phyloP scores from a whole-genome alignment of 1,140 invertebrate species.

The Euura saliciscinereae region DNA sequence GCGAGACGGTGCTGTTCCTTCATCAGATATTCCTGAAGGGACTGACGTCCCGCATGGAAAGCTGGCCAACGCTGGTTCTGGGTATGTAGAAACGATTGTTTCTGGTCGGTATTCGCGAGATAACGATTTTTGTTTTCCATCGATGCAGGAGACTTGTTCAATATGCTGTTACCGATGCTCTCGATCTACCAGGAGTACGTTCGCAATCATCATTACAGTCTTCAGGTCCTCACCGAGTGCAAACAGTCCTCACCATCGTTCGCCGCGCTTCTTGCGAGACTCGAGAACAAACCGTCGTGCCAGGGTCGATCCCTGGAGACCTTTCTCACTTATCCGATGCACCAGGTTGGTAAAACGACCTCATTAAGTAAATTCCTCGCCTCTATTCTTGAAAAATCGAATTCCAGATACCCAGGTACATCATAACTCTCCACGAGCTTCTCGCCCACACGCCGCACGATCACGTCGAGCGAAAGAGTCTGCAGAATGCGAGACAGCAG shows the following conservation, averaged over 20 bases:
- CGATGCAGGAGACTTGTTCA: constrained; percentile 84
- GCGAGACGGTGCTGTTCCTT: constrained; percentile 91
- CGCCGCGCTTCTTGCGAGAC: constrained; percentile 76
- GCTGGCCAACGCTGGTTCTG: constrained; percentile 89
- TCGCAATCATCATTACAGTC: constrained; percentile 90
- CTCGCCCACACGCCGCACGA: constrained; percentile 92
- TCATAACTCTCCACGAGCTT: constrained; percentile 89
- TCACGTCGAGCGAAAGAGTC: constrained; percentile 90
- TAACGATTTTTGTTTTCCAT: too few species aligned
- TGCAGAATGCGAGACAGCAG: constrained; percentile 88
- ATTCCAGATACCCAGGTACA: constrained; percentile 87
- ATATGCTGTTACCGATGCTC: constrained; percentile 92
- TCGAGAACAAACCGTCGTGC: constrained; percentile 87
- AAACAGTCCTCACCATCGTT: constrained; percentile 85
- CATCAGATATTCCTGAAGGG: constrained; percentile 96
- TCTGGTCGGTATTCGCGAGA: too few species aligned
- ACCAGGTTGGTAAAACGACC: constrained; percentile 72
- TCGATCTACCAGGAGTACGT: constrained; percentile 96
- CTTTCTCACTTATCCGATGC: constrained; percentile 94
- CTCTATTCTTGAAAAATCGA: neutral
- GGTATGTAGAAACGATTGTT: constrained; percentile 62
- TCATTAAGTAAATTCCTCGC: neutral
- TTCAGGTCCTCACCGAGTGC: constrained; percentile 94
- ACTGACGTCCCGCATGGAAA: constrained; percentile 89
- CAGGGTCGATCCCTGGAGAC: constrained; percentile 86